These are phyloP conservation scores for Ephydatia muelleri DNA, from an alignment of 37 sponge, comb jelly and placozoan species.

Conservation along the genomic window DNA sequence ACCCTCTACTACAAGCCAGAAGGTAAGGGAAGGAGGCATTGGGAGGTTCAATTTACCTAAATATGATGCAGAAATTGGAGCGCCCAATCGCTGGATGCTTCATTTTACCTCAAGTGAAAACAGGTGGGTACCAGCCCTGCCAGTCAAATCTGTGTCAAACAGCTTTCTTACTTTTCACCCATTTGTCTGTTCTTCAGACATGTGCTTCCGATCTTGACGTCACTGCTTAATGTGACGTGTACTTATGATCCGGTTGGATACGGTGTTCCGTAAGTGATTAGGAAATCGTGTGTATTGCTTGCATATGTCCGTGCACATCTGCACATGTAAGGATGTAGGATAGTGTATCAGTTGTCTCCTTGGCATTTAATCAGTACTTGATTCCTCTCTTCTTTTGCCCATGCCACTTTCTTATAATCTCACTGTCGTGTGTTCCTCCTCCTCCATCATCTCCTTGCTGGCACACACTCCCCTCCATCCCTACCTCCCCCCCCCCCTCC, in stretches of 20 bases:
- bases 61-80: slow-evolving; percentile 43
- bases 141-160: neutral
- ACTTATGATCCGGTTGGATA: slow-evolving; percentile 95
- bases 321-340: neutral
- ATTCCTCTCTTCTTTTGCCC: too few relatives aligned
- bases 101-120: slow-evolving; percentile 89
- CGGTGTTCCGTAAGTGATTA: slow-evolving; percentile 90
- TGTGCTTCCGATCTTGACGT: slow-evolving; percentile 89
- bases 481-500: neutral
- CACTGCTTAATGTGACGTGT: slow-evolving; percentile 84
- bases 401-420: too few relatives aligned
- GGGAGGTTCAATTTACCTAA: neutral
- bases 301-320: neutral
- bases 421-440: too few relatives aligned
- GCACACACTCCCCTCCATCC: too few relatives aligned
- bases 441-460: neutral
- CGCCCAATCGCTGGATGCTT: slow-evolving; percentile 81
- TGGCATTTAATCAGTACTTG: too few relatives aligned
- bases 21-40: slow-evolving; percentile 36
- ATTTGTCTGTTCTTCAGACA: slow-evolving; percentile 46
- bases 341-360: too few relatives aligned
- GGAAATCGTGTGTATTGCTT: neutral
- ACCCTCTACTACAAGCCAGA: slow-evolving; percentile 78
- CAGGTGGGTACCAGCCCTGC: slow-evolving; percentile 23
- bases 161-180: neutral